These are phyloP conservation scores for Ophiothrix spiculata DNA, from an alignment of 35 echinoderm and acorn worm genomes.

Conservation along the genomic window DNA sequence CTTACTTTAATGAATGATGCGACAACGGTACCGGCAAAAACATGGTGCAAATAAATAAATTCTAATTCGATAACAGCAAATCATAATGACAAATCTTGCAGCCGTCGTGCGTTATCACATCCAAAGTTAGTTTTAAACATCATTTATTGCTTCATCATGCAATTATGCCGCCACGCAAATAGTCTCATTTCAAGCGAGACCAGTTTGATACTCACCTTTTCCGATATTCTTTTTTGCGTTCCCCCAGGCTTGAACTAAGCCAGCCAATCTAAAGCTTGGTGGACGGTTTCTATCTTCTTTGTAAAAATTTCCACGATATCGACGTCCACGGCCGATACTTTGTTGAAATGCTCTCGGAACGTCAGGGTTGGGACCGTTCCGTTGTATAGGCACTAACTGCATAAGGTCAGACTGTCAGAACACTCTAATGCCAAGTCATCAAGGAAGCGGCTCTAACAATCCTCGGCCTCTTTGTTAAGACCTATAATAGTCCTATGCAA, in stretches of 20 bases:
- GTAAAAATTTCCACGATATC: conserved; percentile 20
- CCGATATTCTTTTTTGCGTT: conserved; percentile 66
- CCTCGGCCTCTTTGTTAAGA: too few relatives aligned
- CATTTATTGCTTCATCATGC: too few relatives aligned
- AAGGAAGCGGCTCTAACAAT: neutral
- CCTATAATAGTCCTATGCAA: too few relatives aligned
- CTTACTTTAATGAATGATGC: too few relatives aligned
- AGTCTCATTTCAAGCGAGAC: too few relatives aligned
- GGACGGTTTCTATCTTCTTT: conserved; percentile 68
- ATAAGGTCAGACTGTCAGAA: neutral
- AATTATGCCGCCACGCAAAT: too few relatives aligned
- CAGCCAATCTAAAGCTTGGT: conserved; percentile 57
- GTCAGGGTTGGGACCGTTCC: neutral
- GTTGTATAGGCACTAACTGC: neutral
- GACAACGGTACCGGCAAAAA: too few relatives aligned
- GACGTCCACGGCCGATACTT: conserved; percentile 29
- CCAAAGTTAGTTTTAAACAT: too few relatives aligned
- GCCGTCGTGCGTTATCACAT: too few relatives aligned
- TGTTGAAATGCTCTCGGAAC: neutral
- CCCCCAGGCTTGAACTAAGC: conserved; percentile 54
- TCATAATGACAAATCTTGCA: too few relatives aligned
- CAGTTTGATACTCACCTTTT: conserved; percentile 30
- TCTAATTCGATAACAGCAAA: too few relatives aligned
- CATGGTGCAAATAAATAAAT: too few relatives aligned
- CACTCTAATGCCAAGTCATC: neutral